Percentiles rank a stretch among this genome's conserved stretches.
Evolutionary conservation across 1,140 invertebrate species (phyloP).

Genomic region (Diachasma alloeum): DNA sequence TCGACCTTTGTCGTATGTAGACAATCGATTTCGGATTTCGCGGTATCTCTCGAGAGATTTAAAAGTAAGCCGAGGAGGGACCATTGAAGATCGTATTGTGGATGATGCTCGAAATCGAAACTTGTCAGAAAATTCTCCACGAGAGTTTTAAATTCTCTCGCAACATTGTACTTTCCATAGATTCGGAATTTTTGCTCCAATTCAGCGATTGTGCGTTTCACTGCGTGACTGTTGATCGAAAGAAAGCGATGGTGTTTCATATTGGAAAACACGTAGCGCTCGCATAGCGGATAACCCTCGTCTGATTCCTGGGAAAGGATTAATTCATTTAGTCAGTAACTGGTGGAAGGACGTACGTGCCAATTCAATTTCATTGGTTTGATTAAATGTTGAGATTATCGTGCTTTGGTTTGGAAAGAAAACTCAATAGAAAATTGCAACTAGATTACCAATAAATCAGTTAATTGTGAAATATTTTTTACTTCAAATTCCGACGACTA

Average conservation of each 20-base stretch:
- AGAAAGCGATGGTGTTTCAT: conserved; percentile 62
- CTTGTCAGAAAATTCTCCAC: conserved; percentile 52
- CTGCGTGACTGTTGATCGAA: conserved; percentile 55
- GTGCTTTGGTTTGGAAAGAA: too few relatives aligned
- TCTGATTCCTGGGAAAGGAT: conserved; percentile 49
- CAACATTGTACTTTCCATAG: conserved; percentile 61
- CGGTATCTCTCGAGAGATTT: conserved; percentile 55
- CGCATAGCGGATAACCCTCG: conserved; percentile 59
- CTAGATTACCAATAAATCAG: too few relatives aligned
- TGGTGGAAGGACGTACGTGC: background rate
- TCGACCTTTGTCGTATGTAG: conserved; percentile 35
- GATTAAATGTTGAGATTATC: too few relatives aligned
- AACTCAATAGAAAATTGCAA: too few relatives aligned
- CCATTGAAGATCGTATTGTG: conserved; percentile 63
- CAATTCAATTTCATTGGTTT: too few relatives aligned
- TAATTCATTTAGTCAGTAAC: background rate
- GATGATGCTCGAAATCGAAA: conserved; percentile 61
- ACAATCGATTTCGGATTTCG: conserved; percentile 45
- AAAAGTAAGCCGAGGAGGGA: conserved; percentile 54
- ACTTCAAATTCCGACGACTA: too few relatives aligned
- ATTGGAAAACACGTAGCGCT: conserved; percentile 59
- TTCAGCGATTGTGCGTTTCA: conserved; percentile 54
- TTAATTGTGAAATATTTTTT: too few relatives aligned
- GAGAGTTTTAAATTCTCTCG: conserved; percentile 53
- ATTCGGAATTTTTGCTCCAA: conserved; percentile 58